phyloP scores from a whole-genome alignment of 1,140 invertebrate genomes.

The Heliconius hewitsoni region DNA sequence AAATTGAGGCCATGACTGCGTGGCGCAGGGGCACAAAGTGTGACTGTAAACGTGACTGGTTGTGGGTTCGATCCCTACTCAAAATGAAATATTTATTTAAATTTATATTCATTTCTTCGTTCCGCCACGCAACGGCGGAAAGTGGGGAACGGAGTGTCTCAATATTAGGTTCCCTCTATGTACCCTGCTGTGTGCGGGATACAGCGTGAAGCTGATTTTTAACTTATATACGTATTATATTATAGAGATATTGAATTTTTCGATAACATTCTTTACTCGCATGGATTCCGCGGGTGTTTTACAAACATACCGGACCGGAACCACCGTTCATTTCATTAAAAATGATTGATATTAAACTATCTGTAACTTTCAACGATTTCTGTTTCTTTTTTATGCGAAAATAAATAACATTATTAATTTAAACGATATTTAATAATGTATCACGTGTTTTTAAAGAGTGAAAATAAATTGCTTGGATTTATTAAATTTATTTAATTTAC shows the following conservation, averaged over 20 bases:
- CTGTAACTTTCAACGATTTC: slow-evolving; percentile 1
- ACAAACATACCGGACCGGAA: slow-evolving; percentile 8
- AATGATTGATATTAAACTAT: slow-evolving; percentile 9
- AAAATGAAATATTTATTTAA: too few relatives aligned
- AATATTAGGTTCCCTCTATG: too few relatives aligned
- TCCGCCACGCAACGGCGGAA: too few relatives aligned
- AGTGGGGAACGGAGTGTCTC: too few relatives aligned
- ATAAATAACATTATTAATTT: not conserved
- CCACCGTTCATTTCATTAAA: not conserved
- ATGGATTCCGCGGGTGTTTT: not conserved
- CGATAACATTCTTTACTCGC: not conserved
- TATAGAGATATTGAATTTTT: not conserved
- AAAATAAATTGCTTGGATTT: not conserved
- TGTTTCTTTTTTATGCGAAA: not conserved
- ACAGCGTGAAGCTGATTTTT: too few relatives aligned
- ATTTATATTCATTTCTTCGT: too few relatives aligned
- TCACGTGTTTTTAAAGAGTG: not conserved
- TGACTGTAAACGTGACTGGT: too few relatives aligned
- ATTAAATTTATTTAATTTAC: too few relatives aligned
- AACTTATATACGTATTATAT: not conserved
- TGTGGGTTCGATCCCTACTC: too few relatives aligned
- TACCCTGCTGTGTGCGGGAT: too few relatives aligned
- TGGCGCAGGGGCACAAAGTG: too few relatives aligned
- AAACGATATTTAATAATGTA: not conserved
- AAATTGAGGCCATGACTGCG: too few relatives aligned